Conservation (phyloP, 2,113 vertebrate species). For the Engystomops pustulosus region DNA sequence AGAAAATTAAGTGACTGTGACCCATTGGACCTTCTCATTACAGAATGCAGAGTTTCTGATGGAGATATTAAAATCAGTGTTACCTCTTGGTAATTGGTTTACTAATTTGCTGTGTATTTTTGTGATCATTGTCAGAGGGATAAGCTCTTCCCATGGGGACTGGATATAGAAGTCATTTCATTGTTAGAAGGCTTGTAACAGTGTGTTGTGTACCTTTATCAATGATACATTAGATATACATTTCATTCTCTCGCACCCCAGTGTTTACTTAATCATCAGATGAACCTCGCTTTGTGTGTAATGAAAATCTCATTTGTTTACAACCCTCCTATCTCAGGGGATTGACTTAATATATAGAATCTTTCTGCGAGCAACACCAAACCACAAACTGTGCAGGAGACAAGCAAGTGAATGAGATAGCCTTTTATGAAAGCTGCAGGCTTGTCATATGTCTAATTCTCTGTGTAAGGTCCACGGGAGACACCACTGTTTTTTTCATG, state of each 20-base stretch:
- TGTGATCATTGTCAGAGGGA: background rate
- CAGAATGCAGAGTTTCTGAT: background rate
- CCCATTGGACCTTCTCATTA: constrained; percentile 26
- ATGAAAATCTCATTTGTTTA: constrained; percentile 39
- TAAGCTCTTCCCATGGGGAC: background rate
- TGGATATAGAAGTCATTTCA: background rate
- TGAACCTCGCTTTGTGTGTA: constrained; percentile 29
- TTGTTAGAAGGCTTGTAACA: background rate
- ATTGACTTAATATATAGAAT: constrained; percentile 34
- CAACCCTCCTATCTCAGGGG: constrained; percentile 38
- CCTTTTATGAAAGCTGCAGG: constrained; percentile 45
- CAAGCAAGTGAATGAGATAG: constrained; percentile 10
- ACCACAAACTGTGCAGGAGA: constrained; percentile 51
- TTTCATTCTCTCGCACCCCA: background rate
- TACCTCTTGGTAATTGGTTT: constrained; percentile 20
- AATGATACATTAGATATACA: constrained; percentile 33
- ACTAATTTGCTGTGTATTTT: constrained; percentile 21
- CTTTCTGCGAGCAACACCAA: constrained; percentile 28
- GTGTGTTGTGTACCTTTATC: background rate
- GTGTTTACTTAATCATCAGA: constrained; percentile 13
- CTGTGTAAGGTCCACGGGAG: constrained; percentile 37
- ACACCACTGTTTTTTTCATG: constrained; percentile 54
- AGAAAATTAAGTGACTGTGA: constrained; percentile 12
- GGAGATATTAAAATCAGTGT: constrained; percentile 1
- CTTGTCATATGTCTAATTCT: constrained; percentile 53